Evolutionary conservation across 2,113 vertebrate genomes (phyloP), one percentile per base, ranked within the genome.

Genomic region (Cathartes aura): DNA sequence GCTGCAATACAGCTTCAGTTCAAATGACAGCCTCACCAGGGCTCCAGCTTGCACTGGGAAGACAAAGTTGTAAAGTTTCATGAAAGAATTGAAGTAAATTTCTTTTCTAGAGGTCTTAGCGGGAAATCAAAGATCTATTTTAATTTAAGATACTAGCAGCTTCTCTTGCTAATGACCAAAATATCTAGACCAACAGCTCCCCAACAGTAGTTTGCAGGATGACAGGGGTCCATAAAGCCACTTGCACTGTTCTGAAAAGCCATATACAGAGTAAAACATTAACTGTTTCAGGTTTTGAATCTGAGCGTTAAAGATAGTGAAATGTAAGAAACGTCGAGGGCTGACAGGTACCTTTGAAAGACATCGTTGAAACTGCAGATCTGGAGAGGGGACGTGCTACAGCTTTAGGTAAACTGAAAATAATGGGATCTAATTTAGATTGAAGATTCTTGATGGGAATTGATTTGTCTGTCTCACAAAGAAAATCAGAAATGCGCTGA

Each of bases 1-100:
- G 43, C 97, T 84, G 89, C 91, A 50, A 9, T 63, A 74, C 95
- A 66, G 97, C 94, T 94, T 71, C 95, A 87, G 75, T 94, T 97
- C 96, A 93, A 97, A 96, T 86, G 97, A 89, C 94, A 96, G 84
- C 89, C 96, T 96, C 97, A 67, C 94, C 93, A 95, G 93, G 96
- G 93, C 91, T 94, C 96, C 96, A 47, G 91, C 73, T 82, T 38
- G 91, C 92, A 34, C 84, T 19, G 82, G 8, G n/a, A 93, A 97
- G 93, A 91, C 95, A 68, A 87, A 97, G 90, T 91, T 85, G 92
- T 85, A 82, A 97, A 97, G 92, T 94, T 94, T 85, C 83, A 75
- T 1, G 19, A 58, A 93, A 94, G 96, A 94, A 95, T n/a, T 91
- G 90, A 97, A 93, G 89, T 50, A 63, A 85, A 95, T 96, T 96